phyloP scores from a whole-genome alignment of 2,888 invertebrate species.

The Acrobasis repandana region DNA sequence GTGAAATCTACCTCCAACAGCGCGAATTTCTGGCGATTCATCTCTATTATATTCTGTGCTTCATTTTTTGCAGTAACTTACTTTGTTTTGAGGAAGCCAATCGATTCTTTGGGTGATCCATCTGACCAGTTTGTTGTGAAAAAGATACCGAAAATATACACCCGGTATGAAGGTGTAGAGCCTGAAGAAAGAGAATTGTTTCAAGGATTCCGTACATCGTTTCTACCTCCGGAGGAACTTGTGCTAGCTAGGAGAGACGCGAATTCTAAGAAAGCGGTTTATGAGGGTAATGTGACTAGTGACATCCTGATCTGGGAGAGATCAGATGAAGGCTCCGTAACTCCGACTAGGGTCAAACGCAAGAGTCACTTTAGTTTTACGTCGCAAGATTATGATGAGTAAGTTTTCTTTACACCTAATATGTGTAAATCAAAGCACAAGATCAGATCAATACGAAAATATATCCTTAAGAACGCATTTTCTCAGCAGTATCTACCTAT shows the following conservation, averaged over 20 bases:
- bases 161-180: constrained; percentile 64
- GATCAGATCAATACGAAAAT: no score
- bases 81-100: constrained; percentile 50
- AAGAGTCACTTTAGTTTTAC: constrained; percentile 57
- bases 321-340: constrained; percentile 37
- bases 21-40: constrained; percentile 57
- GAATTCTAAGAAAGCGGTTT: constrained; percentile 42
- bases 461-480: no score
- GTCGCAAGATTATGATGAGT: constrained; percentile 62
- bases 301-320: constrained; percentile 58
- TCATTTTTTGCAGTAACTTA: constrained; percentile 48
- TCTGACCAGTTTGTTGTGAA: constrained; percentile 63
- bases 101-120: constrained; percentile 58
- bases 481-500: no score
- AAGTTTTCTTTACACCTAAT: background rate
- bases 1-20: constrained; percentile 54
- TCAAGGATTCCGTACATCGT: constrained; percentile 85
- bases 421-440: no score
- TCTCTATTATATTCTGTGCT: constrained; percentile 46
- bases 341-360: constrained; percentile 61
- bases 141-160: constrained; percentile 64
- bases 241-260: constrained; percentile 59
- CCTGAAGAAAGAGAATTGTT: constrained; percentile 84
- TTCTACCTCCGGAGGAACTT: constrained; percentile 80
- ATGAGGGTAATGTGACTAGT: constrained; percentile 57